Evolutionary conservation across 1,140 invertebrate species (phyloP), one percentile per base, ranked within the genome.

Genomic region (Cecropterus lyciades): DNA sequence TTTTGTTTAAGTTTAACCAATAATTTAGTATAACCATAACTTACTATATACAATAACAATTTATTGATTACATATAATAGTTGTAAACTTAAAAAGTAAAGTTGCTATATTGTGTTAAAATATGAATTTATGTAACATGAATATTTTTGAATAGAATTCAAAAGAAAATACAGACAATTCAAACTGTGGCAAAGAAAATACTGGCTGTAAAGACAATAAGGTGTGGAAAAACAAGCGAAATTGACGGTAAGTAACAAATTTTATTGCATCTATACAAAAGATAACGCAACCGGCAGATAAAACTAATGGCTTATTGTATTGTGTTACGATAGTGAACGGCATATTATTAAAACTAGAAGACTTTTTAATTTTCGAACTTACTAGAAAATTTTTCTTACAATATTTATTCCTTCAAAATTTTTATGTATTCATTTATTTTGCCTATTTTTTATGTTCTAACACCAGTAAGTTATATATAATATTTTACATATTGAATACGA

Each of bases 1-100:
- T 65, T 59, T 59, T 51, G 55, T 55, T 37, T 62, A 46, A 55
- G 24, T 37, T 15, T 49, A 68, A 43, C 27, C n/a, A n/a, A n/a
- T n/a, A n/a, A n/a, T 60, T 52, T 46, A 11, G 14, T 30, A 0
- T 30, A 45, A 30, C 5, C 5, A 55, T 33, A 33, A 33, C 30
- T 8, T 57, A 14, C 20, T 27, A 43, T 43, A 43, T 56, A 24
- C 16, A 56, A 11, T 55, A 55, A 20, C 15, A 33, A 42, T 20
- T 55, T n/a, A 55, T 42, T 42, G 16, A 42, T 53, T 16, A 46
- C n/a, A n/a, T n/a, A 17, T 17, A 46, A 17, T 33, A 3, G 30
- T 46, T 46, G 17, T 46, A 10, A 17, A 46, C 20, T 24, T 3
- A 3, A 24, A 24, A 24, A 24, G 20, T 24, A 48, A 48, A 8